Conservation (phyloP, 2,797 vertebrate species). For the Antennarius maculatus region DNA sequence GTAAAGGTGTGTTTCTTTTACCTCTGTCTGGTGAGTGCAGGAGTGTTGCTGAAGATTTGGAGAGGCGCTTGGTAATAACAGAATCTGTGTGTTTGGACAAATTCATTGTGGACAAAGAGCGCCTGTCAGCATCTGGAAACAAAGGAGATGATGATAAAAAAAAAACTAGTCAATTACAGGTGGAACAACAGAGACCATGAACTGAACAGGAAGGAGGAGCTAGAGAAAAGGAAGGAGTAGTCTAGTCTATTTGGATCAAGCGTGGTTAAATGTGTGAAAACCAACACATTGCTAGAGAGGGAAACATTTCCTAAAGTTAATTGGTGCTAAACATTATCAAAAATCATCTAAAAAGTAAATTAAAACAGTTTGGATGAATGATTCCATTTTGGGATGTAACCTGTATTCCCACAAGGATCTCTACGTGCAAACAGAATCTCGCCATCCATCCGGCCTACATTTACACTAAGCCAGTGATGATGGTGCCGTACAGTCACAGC, state of each 20-base stretch:
- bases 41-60: slow-evolving; percentile 95
- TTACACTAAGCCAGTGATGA: slow-evolving; percentile 42
- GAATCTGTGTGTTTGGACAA: slow-evolving; percentile 96
- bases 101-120: slow-evolving; percentile 98
- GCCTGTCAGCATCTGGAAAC: slow-evolving; percentile 91
- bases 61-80: slow-evolving; percentile 97
- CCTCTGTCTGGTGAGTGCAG: slow-evolving; percentile 97
- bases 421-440: slow-evolving; percentile 47
- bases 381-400: slow-evolving; percentile 19
- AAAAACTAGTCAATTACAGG: no score
- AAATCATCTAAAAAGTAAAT: slow-evolving; percentile 23
- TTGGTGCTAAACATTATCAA: slow-evolving; percentile 51
- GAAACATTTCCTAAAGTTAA: slow-evolving; percentile 18
- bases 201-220: slow-evolving; percentile 6
- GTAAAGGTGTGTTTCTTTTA: slow-evolving; percentile 70
- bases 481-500: slow-evolving; percentile 13
- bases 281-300: slow-evolving; percentile 33
- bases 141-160: slow-evolving; percentile 11
- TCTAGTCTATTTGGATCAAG: slow-evolving; percentile 47
- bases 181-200: background rate
- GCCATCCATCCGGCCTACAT: slow-evolving; percentile 47
- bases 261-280: slow-evolving; percentile 40
- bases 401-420: slow-evolving; percentile 20
- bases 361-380: slow-evolving; percentile 33
- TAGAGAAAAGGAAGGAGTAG: slow-evolving; percentile 27